Evolutionary conservation across 2,113 vertebrate species (phyloP).

Genomic region (Australoheros scitulus): DNA sequence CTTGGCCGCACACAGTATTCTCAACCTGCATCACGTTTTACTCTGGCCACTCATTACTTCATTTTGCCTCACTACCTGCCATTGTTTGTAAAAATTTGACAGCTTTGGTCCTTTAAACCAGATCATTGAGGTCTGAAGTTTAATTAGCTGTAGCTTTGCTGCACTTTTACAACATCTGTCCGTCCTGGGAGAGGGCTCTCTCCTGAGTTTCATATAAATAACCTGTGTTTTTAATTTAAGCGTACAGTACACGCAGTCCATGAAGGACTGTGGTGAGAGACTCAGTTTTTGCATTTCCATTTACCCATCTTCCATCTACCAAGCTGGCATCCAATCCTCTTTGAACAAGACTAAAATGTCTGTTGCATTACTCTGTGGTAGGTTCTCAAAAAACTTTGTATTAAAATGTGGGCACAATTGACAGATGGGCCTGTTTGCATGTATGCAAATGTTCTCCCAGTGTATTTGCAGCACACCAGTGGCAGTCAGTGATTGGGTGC

Average conservation of each 20-base stretch:
- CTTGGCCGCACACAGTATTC: background rate
- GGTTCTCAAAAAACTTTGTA: constrained; percentile 1
- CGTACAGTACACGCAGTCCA: background rate
- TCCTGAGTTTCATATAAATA: background rate
- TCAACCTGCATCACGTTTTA: background rate
- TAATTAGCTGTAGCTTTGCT: background rate
- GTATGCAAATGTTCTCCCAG: constrained; percentile 53
- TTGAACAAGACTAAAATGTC: background rate
- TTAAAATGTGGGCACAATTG: constrained; percentile 30
- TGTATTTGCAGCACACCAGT: constrained; percentile 18
- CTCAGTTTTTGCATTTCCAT: background rate
- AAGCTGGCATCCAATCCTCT: background rate
- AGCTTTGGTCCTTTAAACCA: background rate
- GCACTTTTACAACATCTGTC: background rate
- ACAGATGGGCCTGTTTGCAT: constrained; percentile 67
- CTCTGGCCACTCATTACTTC: background rate
- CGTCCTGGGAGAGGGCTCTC: background rate
- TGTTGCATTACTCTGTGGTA: background rate
- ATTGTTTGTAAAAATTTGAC: background rate
- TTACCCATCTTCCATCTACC: background rate
- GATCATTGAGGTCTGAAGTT: background rate
- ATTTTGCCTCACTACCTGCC: constrained; percentile 1
- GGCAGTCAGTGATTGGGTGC: constrained; percentile 14
- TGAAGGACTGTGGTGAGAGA: background rate
- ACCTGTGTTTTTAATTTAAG: background rate